Evolutionary conservation across 2,888 invertebrate genomes (phyloP), one percentile per base, ranked within the genome.

Genomic region (Xestia xanthographa): DNA sequence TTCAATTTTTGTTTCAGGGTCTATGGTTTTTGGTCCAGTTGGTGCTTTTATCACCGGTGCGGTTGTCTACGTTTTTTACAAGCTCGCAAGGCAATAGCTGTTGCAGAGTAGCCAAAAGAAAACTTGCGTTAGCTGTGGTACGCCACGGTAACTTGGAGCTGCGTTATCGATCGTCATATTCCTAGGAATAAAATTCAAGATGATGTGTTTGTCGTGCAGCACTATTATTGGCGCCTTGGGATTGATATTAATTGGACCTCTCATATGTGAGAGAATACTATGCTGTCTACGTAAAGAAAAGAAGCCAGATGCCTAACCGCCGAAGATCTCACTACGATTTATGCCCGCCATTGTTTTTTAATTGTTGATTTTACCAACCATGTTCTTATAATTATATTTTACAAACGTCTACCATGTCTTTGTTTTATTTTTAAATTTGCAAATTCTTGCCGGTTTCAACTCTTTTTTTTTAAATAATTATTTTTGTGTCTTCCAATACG

Each of bases 1-100:
- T 89, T 89, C 85, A 75, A 80, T 91, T 87, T 90, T 92, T 92
- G 92, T 93, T 93, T 88, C 93, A 93, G 94, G 86, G 88, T 82
- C 17, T 5, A 60, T 77, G 83, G n/a, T 75, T 53, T 68, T 72
- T 62, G 72, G 67, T 50, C 74, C 83, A 41, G 69, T 73, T 43
- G 56, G 34, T 63, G 77, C 66, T 14, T 1, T 71, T 2, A 0
- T 80, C 34, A 41, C 58, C 0, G 66, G 75, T 11, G 76, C 77
- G 0, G 75, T 65, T 1, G 34, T 87, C 22, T 71, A 80, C 22
- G 11, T 78, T 48, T 77, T 75, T 67, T 60, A 77, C 12, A 75
- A 78, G 14, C 22, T 79, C 17, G n/a, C 60, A 6, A 65, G 68
- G 4, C 75, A 72, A 69, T 43, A 80, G 11, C 14, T 84, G 48